A percentile compares a stretch with the other conserved stretches of the same genome.
These are phyloP conservation scores for Chloromyia formosa DNA, from an alignment of 2,888 invertebrate genomes.

Conservation along the genomic window DNA sequence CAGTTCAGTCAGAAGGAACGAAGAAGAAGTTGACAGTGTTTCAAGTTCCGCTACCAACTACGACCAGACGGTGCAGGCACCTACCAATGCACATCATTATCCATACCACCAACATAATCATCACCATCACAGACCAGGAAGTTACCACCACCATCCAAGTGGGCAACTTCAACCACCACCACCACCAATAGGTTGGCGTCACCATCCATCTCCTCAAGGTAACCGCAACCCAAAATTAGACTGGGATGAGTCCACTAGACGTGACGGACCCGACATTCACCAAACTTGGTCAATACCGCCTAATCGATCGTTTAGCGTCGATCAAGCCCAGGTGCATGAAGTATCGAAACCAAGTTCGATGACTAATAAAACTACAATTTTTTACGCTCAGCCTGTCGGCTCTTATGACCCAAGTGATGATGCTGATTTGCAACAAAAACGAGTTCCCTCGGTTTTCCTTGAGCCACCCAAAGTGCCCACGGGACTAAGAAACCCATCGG, in stretches of 20 bases:
- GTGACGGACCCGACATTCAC: neutral
- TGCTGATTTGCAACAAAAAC: conserved; percentile 15
- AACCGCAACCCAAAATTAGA: conserved; percentile 18
- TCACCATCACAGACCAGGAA: neutral
- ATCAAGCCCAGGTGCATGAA: conserved; percentile 21
- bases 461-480: neutral
- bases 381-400: conserved; percentile 58
- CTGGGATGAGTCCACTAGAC: neutral
- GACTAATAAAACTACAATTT: conserved; percentile 48
- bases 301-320: neutral
- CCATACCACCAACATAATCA: neutral
- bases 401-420: neutral
- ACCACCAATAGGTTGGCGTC: neutral
- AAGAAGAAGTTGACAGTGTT: neutral
- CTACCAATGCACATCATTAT: neutral
- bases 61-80: neutral
- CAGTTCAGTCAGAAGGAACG: neutral
- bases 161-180: neutral
- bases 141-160: neutral
- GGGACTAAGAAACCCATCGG: neutral
- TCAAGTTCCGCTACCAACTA: neutral
- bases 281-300: neutral
- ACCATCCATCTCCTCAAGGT: neutral
- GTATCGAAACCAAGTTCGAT: neutral
- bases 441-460: neutral